These are phyloP conservation scores for Siphamia tubifer DNA, from an alignment of 2,113 vertebrate species.

Conservation along the genomic window DNA sequence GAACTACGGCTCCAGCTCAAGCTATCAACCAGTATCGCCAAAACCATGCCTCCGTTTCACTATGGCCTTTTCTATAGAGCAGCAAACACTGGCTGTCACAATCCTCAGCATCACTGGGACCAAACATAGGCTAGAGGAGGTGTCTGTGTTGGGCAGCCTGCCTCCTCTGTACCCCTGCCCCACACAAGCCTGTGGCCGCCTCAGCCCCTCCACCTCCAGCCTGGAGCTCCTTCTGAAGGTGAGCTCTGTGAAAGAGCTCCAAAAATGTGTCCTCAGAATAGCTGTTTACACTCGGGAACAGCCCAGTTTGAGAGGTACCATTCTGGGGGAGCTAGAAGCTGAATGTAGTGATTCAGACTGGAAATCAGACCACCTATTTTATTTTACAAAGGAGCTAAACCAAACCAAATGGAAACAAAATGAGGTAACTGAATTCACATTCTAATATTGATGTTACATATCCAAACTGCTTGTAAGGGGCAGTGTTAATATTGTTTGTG, in stretches of 20 bases:
- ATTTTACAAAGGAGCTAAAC: slow-evolving; percentile 71
- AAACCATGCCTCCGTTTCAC: slow-evolving; percentile 75
- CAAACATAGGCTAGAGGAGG: slow-evolving; percentile 56
- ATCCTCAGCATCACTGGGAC: slow-evolving; percentile 68
- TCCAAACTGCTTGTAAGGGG: not conserved
- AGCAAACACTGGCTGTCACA: slow-evolving; percentile 67
- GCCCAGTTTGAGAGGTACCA: slow-evolving; percentile 29
- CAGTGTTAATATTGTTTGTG: too few relatives aligned
- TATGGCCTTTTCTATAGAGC: slow-evolving; percentile 68
- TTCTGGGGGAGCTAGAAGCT: slow-evolving; percentile 76
- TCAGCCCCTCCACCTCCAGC: slow-evolving; percentile 24
- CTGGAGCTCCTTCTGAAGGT: slow-evolving; percentile 65
- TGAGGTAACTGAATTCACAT: slow-evolving; percentile 66
- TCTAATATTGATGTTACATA: not conserved
- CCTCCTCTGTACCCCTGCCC: slow-evolving; percentile 56
- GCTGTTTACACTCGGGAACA: slow-evolving; percentile 55
- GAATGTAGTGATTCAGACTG: slow-evolving; percentile 74
- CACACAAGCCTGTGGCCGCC: slow-evolving; percentile 20
- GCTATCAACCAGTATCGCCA: slow-evolving; percentile 16
- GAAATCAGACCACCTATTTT: slow-evolving; percentile 36
- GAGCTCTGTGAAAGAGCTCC: slow-evolving; percentile 71
- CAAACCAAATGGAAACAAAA: slow-evolving; percentile 56
- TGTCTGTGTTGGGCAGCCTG: slow-evolving; percentile 71
- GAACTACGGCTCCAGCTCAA: slow-evolving; percentile 56
- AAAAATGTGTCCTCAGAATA: slow-evolving; percentile 66